A percentile compares a stretch with the other conserved stretches of the same genome.
phyloP scores from a whole-genome alignment of 1,140 invertebrate genomes.

The Heliconius congener region DNA sequence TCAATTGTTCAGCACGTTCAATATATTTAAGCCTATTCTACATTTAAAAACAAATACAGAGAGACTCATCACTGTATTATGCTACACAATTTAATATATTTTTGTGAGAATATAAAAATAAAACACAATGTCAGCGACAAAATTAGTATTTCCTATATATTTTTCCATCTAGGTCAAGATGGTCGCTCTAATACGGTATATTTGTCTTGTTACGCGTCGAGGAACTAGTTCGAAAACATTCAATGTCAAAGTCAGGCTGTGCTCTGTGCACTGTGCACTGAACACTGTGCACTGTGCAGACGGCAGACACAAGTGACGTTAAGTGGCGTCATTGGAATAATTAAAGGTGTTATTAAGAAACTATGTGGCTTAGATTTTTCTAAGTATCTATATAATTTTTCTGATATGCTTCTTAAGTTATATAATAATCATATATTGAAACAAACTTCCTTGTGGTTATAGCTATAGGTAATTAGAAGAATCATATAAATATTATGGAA shows the following conservation, averaged over 20 bases:
- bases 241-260: conserved; percentile 7
- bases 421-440: too few relatives aligned
- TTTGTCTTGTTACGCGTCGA: background rate
- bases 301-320: background rate
- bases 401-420: too few relatives aligned
- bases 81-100: background rate
- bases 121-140: background rate
- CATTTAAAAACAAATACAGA: too few relatives aligned
- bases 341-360: background rate
- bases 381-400: too few relatives aligned
- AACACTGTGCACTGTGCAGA: background rate
- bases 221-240: conserved; percentile 2
- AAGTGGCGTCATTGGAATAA: background rate
- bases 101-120: background rate
- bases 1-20: background rate
- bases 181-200: background rate
- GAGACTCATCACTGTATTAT: too few relatives aligned
- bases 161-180: background rate
- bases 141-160: background rate
- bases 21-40: too few relatives aligned
- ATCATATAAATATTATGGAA: too few relatives aligned
- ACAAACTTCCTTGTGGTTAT: too few relatives aligned
- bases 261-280: too few relatives aligned
- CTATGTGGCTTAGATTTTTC: too few relatives aligned
- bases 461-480: too few relatives aligned